Evolutionary conservation across 1,140 invertebrate species (phyloP).

Genomic region (Melanaphis sacchari): DNA sequence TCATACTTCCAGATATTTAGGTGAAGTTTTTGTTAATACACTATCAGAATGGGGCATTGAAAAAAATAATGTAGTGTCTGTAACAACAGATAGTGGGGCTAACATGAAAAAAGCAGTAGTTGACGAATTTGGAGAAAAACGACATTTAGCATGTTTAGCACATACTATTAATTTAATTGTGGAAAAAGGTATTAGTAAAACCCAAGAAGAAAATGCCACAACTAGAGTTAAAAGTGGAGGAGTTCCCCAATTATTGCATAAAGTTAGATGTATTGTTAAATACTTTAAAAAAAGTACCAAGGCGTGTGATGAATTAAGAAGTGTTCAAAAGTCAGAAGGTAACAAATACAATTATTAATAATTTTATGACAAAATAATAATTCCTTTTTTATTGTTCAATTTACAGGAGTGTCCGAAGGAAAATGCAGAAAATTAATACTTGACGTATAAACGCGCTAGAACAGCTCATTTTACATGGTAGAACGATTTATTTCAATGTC

Average conservation of each 20-base stretch:
- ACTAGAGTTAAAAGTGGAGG: slow-evolving; percentile 45
- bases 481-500: slow-evolving; percentile 57
- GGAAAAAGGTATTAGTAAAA: slow-evolving; percentile 58
- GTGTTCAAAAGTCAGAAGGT: slow-evolving; percentile 60
- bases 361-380: neutral
- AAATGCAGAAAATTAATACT: slow-evolving; percentile 7
- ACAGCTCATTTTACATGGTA: slow-evolving; percentile 60
- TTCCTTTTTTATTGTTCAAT: too few species aligned
- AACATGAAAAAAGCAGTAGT: slow-evolving; percentile 63
- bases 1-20: neutral
- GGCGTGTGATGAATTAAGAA: slow-evolving; percentile 61
- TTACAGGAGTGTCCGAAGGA: slow-evolving; percentile 1
- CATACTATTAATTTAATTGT: slow-evolving; percentile 64
- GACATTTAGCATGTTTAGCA: slow-evolving; percentile 64
- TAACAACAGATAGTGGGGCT: slow-evolving; percentile 64
- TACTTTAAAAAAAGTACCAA: slow-evolving; percentile 63
- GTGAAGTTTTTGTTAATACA: neutral
- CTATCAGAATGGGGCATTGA: neutral
- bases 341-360: slow-evolving; percentile 14
- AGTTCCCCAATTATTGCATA: slow-evolving; percentile 57
- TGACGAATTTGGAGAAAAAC: slow-evolving; percentile 62
- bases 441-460: slow-evolving; percentile 61
- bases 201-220: neutral
- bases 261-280: slow-evolving; percentile 63
- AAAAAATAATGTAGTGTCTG: slow-evolving; percentile 61